phyloP scores from a whole-genome alignment of 2,797 vertebrate species.

The Hydrophis major region DNA sequence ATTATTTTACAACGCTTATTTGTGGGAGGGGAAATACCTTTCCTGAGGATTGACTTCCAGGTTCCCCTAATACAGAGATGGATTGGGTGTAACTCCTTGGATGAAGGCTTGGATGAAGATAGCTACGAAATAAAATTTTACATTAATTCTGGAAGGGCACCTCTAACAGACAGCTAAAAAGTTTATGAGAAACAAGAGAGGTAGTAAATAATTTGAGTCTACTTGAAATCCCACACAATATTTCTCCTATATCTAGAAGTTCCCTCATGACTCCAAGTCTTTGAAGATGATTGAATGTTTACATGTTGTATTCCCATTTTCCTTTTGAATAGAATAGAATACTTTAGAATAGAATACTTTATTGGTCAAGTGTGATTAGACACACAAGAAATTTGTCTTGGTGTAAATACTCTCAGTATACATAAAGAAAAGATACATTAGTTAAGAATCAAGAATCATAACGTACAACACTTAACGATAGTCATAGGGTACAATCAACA shows the following conservation, averaged over 20 bases:
- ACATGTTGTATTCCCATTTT: not conserved
- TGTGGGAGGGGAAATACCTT: not conserved
- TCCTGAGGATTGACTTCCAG: not conserved
- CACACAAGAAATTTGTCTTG: no score
- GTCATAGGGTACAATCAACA: no score
- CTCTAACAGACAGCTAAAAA: not conserved
- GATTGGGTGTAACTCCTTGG: not conserved
- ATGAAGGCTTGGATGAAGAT: not conserved
- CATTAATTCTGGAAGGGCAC: not conserved
- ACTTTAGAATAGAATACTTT: no score
- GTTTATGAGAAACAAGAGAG: not conserved
- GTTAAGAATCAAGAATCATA: no score
- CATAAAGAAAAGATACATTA: no score
- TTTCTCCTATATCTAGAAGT: not conserved
- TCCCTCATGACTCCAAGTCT: not conserved
- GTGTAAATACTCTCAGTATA: no score
- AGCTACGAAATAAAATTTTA: not conserved
- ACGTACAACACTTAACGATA: no score
- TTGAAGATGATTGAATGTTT: not conserved
- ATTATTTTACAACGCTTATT: not conserved
- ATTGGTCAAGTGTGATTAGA: no score
- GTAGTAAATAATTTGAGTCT: not conserved
- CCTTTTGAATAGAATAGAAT: not conserved
- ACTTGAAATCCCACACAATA: not conserved
- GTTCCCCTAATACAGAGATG: not conserved